phyloP scores from a whole-genome alignment of 2,113 vertebrate species.

The Nibea coibor region DNA sequence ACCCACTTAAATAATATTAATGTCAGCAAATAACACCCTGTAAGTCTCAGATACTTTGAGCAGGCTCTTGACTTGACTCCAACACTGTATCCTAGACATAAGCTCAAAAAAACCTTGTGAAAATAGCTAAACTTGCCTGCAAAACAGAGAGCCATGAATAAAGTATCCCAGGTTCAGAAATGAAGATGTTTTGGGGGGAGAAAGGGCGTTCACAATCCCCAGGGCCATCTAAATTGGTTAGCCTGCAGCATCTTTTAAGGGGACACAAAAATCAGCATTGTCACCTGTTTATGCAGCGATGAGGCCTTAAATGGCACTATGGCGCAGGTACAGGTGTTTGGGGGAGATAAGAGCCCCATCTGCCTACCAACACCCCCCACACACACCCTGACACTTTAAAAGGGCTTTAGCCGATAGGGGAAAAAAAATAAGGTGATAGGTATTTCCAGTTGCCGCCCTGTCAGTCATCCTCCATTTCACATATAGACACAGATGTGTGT shows the following conservation, averaged over 20 bases:
- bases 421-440: slow-evolving; percentile 46
- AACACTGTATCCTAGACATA: neutral
- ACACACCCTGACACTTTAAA: slow-evolving; percentile 44
- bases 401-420: slow-evolving; percentile 56
- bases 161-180: slow-evolving; percentile 14
- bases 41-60: too few species aligned
- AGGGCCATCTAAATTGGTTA: slow-evolving; percentile 27
- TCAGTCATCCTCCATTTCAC: slow-evolving; percentile 56
- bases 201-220: slow-evolving; percentile 41
- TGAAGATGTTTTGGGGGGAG: slow-evolving; percentile 11
- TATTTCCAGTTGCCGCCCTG: slow-evolving; percentile 64
- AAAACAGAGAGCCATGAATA: neutral
- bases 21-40: too few species aligned
- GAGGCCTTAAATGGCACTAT: slow-evolving; percentile 70
- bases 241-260: slow-evolving; percentile 54
- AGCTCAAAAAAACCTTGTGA: neutral
- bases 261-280: slow-evolving; percentile 71
- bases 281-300: slow-evolving; percentile 79
- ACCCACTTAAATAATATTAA: too few species aligned
- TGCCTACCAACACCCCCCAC: slow-evolving; percentile 3
- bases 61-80: neutral
- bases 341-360: slow-evolving; percentile 70
- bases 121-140: neutral
- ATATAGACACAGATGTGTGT: slow-evolving; percentile 48
- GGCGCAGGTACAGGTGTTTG: slow-evolving; percentile 74